Conservation (phyloP, 2,888 invertebrate species). For the Volucella zonaria region DNA sequence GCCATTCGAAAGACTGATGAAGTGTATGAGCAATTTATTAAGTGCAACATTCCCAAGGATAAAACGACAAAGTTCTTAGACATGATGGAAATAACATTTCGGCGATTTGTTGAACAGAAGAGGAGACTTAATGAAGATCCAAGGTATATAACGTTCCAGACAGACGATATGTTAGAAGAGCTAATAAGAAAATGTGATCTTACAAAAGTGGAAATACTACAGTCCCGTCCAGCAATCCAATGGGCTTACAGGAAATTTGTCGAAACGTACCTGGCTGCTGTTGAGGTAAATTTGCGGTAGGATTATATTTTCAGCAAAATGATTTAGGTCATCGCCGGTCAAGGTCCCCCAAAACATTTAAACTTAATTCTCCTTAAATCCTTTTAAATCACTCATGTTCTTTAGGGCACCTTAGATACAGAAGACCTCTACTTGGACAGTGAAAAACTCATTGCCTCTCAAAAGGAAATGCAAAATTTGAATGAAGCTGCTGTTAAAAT, state of each 20-base stretch:
- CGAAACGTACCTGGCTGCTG: conserved; percentile 78
- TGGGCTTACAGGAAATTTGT: conserved; percentile 80
- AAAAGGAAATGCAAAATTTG: conserved; percentile 24
- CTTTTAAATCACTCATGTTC: neutral
- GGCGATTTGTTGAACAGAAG: conserved; percentile 75
- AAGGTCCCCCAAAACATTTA: too few species aligned
- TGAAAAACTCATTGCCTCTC: conserved; percentile 33
- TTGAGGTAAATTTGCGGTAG: conserved; percentile 73
- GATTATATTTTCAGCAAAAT: too few species aligned
- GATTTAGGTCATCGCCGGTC: too few species aligned
- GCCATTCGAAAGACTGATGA: conserved; percentile 79
- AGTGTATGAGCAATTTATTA: conserved; percentile 78
- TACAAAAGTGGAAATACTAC: conserved; percentile 78
- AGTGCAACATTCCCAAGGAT: conserved; percentile 78
- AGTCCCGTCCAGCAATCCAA: conserved; percentile 78
- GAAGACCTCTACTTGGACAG: conserved; percentile 73
- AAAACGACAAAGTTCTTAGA: conserved; percentile 77
- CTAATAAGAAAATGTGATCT: conserved; percentile 79
- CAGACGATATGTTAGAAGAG: conserved; percentile 79
- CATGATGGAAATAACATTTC: conserved; percentile 80
- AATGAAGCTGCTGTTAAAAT: conserved; percentile 49
- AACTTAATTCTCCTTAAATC: too few species aligned
- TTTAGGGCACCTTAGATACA: conserved; percentile 77
- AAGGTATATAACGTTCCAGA: conserved; percentile 76
- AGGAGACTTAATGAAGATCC: conserved; percentile 47